Evolutionary conservation across 2,888 invertebrate species (phyloP), one percentile per base, ranked within the genome.

Genomic region (Calephelis perditalis): DNA sequence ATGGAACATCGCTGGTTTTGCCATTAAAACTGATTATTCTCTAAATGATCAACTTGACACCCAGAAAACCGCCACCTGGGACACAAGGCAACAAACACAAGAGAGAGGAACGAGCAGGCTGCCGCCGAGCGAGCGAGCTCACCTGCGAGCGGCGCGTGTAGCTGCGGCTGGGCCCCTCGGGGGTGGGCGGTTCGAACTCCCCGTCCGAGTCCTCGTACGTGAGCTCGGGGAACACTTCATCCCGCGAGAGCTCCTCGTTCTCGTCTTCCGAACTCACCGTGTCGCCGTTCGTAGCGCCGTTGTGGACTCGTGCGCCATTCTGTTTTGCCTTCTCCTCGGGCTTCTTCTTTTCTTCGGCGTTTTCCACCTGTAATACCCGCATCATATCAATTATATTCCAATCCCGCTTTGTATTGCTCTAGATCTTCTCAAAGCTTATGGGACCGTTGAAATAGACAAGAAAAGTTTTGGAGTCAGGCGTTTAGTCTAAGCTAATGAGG

Each of bases 211-310:
- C 90, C 58, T 86, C 90, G 67, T 91, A 91, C 46, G 86, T 75
- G 63, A 91, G 78, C 72, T 91, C 91, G 56, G 91, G 91, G 78
- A 86, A 91, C 77, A 83, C 70, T 64, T 89, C 89, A 72, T 89
- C 90, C 15, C 75, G 73, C 61, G 81, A 76, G 36, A 68, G 67
- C 56, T 71, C 71, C 59, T 67, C 70, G 57, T 70, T 69, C 59
- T 69, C 66, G 52, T 71, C 73, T 58, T 73, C 82, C 56, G 75
- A 78, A 61, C 84, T 77, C 66, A 78, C 75, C 70, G 73, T 73
- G 64, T 71, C 80, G 63, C 78, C 78, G 56, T 77, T 80, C 47
- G 77, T 75, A 58, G 77, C 78, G 62, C 76, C 81, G 78, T 82
- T 86, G 75, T 79, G 80, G 26, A 35, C 49, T 74, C 61, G 69